Evolutionary conservation across 2,113 vertebrate genomes (phyloP), one percentile per base, ranked within the genome.

Genomic region (Neoarius graeffei): DNA sequence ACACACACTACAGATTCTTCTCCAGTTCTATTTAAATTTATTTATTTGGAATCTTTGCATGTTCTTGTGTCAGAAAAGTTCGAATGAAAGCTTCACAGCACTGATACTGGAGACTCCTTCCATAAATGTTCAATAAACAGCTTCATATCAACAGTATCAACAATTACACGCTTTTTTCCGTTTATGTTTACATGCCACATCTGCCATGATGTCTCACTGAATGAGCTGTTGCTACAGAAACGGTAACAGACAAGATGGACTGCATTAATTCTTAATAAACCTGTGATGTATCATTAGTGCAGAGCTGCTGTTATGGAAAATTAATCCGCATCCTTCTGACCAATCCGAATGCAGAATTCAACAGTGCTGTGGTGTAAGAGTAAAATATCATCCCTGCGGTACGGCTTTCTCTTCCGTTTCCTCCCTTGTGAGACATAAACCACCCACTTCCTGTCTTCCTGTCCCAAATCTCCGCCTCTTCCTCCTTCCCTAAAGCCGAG

Each of bases 401-500:
- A 83, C 85, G 27, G 5, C 42, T 66, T 91, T 87, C 90, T 90
- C 90, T 86, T 88, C 89, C 25, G 35, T 54, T 15, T 89, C 76
- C 92, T 93, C 92, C 94, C 85, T 88, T 13, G 80, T 56, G 88
- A 88, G 77, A 85, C 42, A 67, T 90, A 90, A 91, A 89, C 67
- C 56, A 77, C 77, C 76, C 84, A 76, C n/a, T 74, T 42, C 35
- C 71, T 59, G n/a, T 35, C 25, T 69, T 57, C 52, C 48, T 20
- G 90, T 84, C 81, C 66, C 42, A 59, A 23, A 5, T 93, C 90
- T 92, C 94, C 94, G 94, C 94, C 86, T 91, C 92, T 89, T 85
- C 90, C 91, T 91, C 87, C 88, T 86, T 76, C 52, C 73, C 27
- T 79, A 69, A 88, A 89, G 85, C 87, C 87, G 66, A 87, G 71